Percentiles rank a stretch among this genome's conserved stretches.
Evolutionary conservation across 2,113 vertebrate genomes (phyloP).

Genomic region (Scomber japonicus): DNA sequence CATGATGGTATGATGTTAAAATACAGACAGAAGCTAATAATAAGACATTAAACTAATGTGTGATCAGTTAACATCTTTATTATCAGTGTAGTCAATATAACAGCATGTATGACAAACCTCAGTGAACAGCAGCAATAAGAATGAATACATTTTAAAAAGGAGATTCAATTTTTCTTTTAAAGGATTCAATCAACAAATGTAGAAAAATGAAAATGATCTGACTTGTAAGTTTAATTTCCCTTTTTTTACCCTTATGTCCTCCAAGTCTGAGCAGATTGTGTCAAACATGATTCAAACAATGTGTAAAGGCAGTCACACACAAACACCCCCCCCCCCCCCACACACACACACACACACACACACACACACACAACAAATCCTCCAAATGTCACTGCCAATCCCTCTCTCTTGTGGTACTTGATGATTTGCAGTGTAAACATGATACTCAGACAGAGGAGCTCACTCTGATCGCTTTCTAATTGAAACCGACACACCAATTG

Average conservation of each 20-base stretch:
- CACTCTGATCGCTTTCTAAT: conserved; percentile 75
- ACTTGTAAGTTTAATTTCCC: not conserved
- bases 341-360: not conserved
- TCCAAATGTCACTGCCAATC: conserved; percentile 25
- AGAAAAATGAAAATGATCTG: too few species aligned
- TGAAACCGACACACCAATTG: conserved; percentile 69
- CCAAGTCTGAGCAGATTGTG: not conserved
- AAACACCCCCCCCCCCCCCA: conserved; percentile 9
- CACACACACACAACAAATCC: conserved; percentile 23
- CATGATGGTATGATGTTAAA: too few species aligned
- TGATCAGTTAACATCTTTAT: too few species aligned
- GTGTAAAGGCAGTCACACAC: conserved; percentile 1
- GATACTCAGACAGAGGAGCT: conserved; percentile 64
- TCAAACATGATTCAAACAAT: not conserved
- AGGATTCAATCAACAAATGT: too few species aligned
- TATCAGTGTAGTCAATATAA: too few species aligned
- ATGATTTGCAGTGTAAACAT: conserved; percentile 67
- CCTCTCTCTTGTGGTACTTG: conserved; percentile 42
- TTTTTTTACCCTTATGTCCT: not conserved
- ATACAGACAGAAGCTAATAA: too few species aligned
- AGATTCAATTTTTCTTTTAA: too few species aligned
- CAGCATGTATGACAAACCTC: too few species aligned
- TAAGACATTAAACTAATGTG: too few species aligned
- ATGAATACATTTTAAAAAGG: too few species aligned
- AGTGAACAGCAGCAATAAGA: too few species aligned